These are phyloP conservation scores for Oxyteleia sp. DNA, from an alignment of 2,888 invertebrate species.

Conservation along the genomic window DNA sequence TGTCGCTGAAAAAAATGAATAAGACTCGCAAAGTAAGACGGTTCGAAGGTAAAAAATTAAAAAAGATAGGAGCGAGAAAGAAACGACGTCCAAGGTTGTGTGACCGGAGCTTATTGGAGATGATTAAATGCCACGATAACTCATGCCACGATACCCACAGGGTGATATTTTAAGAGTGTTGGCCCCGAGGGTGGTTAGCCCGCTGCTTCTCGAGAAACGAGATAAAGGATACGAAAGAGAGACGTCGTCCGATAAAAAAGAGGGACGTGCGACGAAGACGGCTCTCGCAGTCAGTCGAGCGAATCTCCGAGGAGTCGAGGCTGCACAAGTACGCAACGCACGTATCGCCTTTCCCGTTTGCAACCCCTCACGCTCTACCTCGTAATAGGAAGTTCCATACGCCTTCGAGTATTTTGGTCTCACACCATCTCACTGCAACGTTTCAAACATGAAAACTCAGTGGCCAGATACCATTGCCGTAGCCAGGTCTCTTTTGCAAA, in stretches of 20 bases:
- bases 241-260: constrained; percentile 49
- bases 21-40: constrained; percentile 37
- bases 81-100: constrained; percentile 63
- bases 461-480: constrained; percentile 65
- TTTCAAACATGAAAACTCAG: constrained; percentile 77
- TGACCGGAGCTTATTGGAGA: constrained; percentile 82
- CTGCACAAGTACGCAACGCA: constrained; percentile 82
- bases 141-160: constrained; percentile 79
- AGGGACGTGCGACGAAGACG: constrained; percentile 49
- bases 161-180: constrained; percentile 84
- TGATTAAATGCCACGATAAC: constrained; percentile 85
- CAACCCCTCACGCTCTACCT: too few species aligned
- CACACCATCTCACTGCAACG: constrained; percentile 47
- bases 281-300: constrained; percentile 76
- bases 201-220: constrained; percentile 39
- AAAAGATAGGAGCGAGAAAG: constrained; percentile 48
- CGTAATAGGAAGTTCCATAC: constrained; percentile 52
- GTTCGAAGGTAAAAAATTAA: constrained; percentile 41
- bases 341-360: constrained; percentile 82
- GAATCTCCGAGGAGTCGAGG: constrained; percentile 83
- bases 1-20: constrained; percentile 12
- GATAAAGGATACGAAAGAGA: constrained; percentile 56
- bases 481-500: constrained; percentile 76
- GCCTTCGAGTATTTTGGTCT: constrained; percentile 68
- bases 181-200: constrained; percentile 75